Base-by-base conservation (phyloP, 1,140 invertebrate genomes). In the Atta cephalotes region DNA sequence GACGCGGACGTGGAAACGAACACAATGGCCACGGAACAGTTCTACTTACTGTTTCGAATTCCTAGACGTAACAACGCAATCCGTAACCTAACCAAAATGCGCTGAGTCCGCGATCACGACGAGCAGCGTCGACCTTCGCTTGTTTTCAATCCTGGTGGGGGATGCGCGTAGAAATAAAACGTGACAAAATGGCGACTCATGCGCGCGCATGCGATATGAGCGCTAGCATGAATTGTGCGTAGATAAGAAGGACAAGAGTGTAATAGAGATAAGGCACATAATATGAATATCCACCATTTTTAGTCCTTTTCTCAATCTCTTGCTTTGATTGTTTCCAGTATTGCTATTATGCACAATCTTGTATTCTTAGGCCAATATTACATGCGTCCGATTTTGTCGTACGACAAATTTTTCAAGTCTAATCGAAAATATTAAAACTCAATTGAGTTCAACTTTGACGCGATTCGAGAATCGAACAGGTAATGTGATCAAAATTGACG, bases 111-210 rank as follows among this genome's bases (percentile, higher is more conserved):
- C 88, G 91, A 92, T 91, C 86, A 14, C 31, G 68, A 90, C 16
- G 92, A 93, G 84, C 93, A 94, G 93, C 94, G 93, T 94, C 94
- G 93, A 94, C 93, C 94, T 95, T 95, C 93, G 93, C 89, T 94
- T 94, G 94, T 94, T 95, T 94, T 92, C 93, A 92, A 93, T 88
- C 21, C 91, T 91, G 92, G 91, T 76, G 91, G 93, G 92, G 93
- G 93, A 91, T 89, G 76, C 88, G 91, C 92, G 93, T 92, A 87
- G 92, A 93, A 93, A 94, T 92, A 94, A 45, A 92, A 91, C 91
- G 91, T 91, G 88, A 94, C 92, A 95, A 95, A 95, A 95, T 95
- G 94, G 94, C 93, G 68, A 39, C 25, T 3, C 3, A 12, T 49
- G 39, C 39, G 56, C 25, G 56, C 80, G 80, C 31, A 35, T 28